phyloP scores from a whole-genome alignment of 2,888 invertebrate species.

The Lepidocyrtinus sp. region DNA sequence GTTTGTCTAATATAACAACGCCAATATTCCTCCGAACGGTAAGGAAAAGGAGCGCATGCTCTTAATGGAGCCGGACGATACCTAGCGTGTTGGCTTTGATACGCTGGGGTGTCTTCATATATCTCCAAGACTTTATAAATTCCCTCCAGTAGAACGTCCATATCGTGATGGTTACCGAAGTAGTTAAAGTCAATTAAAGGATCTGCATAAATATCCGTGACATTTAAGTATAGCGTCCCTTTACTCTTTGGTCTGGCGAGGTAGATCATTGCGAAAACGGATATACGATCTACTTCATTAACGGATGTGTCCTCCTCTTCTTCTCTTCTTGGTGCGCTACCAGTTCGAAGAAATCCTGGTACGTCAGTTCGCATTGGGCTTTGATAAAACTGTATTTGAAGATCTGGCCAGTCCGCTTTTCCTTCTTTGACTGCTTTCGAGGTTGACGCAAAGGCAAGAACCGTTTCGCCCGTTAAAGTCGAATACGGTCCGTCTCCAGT shows the following conservation, averaged over 20 bases:
- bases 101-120: constrained; percentile 16
- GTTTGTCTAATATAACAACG: constrained; percentile 4
- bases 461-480: not conserved
- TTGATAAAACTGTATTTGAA: not conserved
- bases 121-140: not conserved
- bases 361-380: not conserved
- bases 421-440: not conserved
- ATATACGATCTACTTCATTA: not conserved
- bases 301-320: not conserved
- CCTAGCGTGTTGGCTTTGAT: not conserved
- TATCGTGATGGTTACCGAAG: not conserved
- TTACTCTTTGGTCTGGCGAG: constrained; percentile 18
- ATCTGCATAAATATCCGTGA: constrained; percentile 4
- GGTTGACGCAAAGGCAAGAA: constrained; percentile 8
- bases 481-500: constrained; percentile 34
- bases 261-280: not conserved
- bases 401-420: constrained; percentile 23
- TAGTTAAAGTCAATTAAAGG: constrained; percentile 38
- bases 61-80: not conserved
- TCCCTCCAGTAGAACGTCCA: constrained; percentile 13
- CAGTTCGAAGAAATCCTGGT: not conserved
- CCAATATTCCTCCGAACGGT: constrained; percentile 30
- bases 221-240: constrained; percentile 19
- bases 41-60: not conserved
- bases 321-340: not conserved